Evolutionary conservation across 2,888 invertebrate genomes (phyloP).

Genomic region (Andrena haemorrhoa): DNA sequence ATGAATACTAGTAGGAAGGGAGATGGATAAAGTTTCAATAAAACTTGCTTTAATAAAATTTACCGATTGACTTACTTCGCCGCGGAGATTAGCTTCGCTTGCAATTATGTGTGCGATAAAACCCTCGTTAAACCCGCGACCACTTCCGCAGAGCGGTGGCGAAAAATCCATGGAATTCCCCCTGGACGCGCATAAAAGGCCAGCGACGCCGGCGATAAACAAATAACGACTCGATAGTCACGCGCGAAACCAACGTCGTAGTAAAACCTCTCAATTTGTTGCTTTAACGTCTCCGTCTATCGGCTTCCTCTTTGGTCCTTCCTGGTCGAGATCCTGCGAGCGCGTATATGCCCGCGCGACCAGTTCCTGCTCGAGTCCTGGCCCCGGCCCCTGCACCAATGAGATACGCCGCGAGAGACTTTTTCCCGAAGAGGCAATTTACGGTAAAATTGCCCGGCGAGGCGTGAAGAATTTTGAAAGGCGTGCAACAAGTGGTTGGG

Average conservation of each 20-base stretch:
- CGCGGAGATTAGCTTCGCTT: too few relatives aligned
- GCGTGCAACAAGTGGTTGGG: slow-evolving; percentile 82
- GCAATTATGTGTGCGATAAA: not conserved
- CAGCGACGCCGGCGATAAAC: slow-evolving; percentile 16
- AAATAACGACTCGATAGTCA: slow-evolving; percentile 36
- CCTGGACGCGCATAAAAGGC: not conserved
- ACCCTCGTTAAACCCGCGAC: not conserved
- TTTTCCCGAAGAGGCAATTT: slow-evolving; percentile 78
- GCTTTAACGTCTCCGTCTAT: slow-evolving; percentile 55
- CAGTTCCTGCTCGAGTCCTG: slow-evolving; percentile 56
- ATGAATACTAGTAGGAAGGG: not conserved
- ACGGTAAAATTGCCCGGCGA: slow-evolving; percentile 80
- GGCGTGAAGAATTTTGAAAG: slow-evolving; percentile 82
- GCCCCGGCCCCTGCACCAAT: slow-evolving; percentile 68
- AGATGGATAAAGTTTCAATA: not conserved
- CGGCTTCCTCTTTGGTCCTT: slow-evolving; percentile 62
- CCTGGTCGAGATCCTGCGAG: slow-evolving; percentile 66
- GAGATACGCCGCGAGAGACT: slow-evolving; percentile 70
- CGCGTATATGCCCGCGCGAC: slow-evolving; percentile 41
- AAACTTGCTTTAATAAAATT: not conserved
- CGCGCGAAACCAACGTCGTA: slow-evolving; percentile 19
- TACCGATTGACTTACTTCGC: too few relatives aligned
- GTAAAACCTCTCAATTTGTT: slow-evolving; percentile 69
- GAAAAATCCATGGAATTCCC: not conserved
- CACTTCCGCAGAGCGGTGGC: not conserved